A percentile compares a stretch with the other conserved stretches of the same genome.
phyloP scores from a whole-genome alignment of 1,140 invertebrate genomes.

The Drosophila pectinifera region DNA sequence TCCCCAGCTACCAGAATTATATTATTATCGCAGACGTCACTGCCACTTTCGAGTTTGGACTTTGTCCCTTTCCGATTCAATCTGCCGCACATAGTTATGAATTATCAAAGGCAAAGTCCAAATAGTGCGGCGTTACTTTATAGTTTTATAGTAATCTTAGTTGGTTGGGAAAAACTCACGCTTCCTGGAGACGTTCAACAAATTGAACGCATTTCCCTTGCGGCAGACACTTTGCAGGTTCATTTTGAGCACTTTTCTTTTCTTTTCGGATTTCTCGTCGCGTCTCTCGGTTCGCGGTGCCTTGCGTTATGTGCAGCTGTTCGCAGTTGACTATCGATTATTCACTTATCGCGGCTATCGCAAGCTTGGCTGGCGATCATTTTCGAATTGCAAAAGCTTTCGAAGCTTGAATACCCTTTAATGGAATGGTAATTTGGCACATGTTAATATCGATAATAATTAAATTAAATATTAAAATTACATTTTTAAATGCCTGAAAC shows the following conservation, averaged over 20 bases:
- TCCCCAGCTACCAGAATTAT: neutral
- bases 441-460: too few species aligned
- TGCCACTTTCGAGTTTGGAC: conserved; percentile 55
- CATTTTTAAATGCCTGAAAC: too few species aligned
- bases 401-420: conserved; percentile 1
- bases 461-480: too few species aligned
- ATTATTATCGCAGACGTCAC: conserved; percentile 43
- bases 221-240: conserved; percentile 53
- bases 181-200: conserved; percentile 41
- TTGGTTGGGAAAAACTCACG: conserved; percentile 20
- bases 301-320: conserved; percentile 34
- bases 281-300: conserved; percentile 12
- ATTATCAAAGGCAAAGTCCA: conserved; percentile 48
- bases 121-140: neutral
- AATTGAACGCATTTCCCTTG: conserved; percentile 37
- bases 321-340: conserved; percentile 17
- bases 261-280: conserved; percentile 23
- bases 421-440: neutral
- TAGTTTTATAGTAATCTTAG: too few species aligned
- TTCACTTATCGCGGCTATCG: neutral
- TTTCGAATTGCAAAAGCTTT: neutral
- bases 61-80: conserved; percentile 56
- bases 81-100: conserved; percentile 34
- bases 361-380: neutral
- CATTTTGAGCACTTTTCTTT: conserved; percentile 48